Conservation (phyloP, 2,113 vertebrate species). For the Spea bombifrons region DNA sequence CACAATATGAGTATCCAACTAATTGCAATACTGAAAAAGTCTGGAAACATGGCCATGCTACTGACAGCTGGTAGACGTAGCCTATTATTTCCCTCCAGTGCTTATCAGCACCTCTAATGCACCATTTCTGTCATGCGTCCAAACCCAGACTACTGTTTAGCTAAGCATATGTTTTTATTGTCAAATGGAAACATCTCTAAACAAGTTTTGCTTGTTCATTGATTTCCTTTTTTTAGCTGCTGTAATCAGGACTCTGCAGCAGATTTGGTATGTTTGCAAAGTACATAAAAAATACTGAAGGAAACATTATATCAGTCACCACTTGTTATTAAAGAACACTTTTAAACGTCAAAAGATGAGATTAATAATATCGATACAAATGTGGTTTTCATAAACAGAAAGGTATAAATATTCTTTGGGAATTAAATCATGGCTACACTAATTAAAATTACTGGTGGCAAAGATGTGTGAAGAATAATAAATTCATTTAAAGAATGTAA, state of each 20-base stretch:
- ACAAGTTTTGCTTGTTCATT: constrained; percentile 32
- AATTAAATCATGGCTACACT: no score
- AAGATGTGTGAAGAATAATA: no score
- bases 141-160: background rate
- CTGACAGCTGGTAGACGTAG: constrained; percentile 28
- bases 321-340: background rate
- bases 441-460: no score
- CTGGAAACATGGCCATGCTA: background rate
- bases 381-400: no score
- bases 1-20: constrained; percentile 6
- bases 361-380: no score
- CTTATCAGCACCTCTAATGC: constrained; percentile 33
- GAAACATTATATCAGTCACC: background rate
- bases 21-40: constrained; percentile 4
- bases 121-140: constrained; percentile 19
- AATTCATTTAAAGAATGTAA: no score
- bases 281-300: background rate
- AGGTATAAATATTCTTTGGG: no score
- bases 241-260: background rate
- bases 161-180: constrained; percentile 30
- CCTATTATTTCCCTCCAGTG: constrained; percentile 22
- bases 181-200: constrained; percentile 7
- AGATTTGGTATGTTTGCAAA: background rate
- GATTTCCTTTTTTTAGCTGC: constrained; percentile 11
- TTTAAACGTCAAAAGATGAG: background rate